phyloP scores from a whole-genome alignment of 1,140 invertebrate species.

The Penaeus chinensis region DNA sequence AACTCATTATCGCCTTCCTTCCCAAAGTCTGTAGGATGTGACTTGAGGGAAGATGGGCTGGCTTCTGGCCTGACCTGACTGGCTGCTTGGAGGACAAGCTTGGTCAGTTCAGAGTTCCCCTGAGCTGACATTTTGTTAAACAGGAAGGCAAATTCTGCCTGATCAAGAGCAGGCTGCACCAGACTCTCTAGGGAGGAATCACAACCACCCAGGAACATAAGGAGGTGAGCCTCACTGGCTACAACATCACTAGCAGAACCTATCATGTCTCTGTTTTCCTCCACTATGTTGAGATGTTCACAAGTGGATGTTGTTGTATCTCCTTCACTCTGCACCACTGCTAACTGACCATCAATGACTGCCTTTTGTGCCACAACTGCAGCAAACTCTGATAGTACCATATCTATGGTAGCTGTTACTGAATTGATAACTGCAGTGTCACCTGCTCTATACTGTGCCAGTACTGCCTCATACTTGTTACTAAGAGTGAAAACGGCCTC shows the following conservation, averaged over 20 bases:
- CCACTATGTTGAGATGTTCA: conserved; percentile 58
- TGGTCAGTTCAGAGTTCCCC: conserved; percentile 34
- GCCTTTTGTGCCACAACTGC: conserved; percentile 82
- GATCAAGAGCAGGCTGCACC: conserved; percentile 61
- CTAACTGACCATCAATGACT: conserved; percentile 77
- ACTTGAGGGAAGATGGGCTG: conserved; percentile 5
- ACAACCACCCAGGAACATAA: conserved; percentile 63
- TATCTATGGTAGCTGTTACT: conserved; percentile 62
- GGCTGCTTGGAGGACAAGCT: conserved; percentile 31
- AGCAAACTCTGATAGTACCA: conserved; percentile 77
- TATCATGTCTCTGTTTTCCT: conserved; percentile 58
- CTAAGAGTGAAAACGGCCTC: conserved; percentile 76
- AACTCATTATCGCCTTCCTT: conserved; percentile 42
- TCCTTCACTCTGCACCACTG: conserved; percentile 65
- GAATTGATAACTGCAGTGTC: conserved; percentile 61
- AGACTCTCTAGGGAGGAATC: conserved; percentile 62
- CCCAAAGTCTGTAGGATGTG: not conserved
- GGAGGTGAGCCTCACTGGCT: conserved; percentile 62
- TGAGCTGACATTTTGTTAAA: conserved; percentile 51
- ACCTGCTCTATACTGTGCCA: conserved; percentile 65
- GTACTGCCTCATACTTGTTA: conserved; percentile 73
- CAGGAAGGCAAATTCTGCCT: conserved; percentile 62
- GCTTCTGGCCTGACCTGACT: conserved; percentile 13
- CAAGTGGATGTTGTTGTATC: conserved; percentile 38
- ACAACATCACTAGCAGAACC: conserved; percentile 62